These are phyloP conservation scores for Novumbra hubbsi DNA, from an alignment of 2,797 vertebrate genomes.

Conservation along the genomic window DNA sequence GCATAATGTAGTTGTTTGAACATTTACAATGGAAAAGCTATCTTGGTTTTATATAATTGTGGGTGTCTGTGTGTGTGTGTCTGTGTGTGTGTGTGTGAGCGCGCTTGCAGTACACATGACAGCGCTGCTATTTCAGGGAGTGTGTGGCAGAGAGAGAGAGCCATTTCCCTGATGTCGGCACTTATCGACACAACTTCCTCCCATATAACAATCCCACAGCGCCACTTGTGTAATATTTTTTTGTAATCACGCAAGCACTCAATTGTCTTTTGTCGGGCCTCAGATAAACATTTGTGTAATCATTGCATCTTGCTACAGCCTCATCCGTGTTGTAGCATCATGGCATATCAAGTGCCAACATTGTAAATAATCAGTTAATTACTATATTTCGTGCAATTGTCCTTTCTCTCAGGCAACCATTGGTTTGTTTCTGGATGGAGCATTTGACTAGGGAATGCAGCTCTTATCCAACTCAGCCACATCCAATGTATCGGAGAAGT, in stretches of 20 bases:
- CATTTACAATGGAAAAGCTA: constrained; percentile 43
- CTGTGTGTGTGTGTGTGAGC: background rate
- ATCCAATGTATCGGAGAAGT: constrained; percentile 82
- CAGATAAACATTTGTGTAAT: constrained; percentile 42
- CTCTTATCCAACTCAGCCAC: constrained; percentile 64
- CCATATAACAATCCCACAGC: constrained; percentile 31
- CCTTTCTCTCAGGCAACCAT: constrained; percentile 45
- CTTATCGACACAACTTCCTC: constrained; percentile 43
- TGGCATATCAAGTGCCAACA: constrained; percentile 34
- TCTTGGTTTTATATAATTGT: constrained; percentile 19
- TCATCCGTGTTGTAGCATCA: constrained; percentile 36
- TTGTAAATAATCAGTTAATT: constrained; percentile 67
- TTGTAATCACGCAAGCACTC: constrained; percentile 37
- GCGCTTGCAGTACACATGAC: constrained; percentile 31
- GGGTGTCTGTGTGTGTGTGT: background rate
- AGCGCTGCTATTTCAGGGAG: constrained; percentile 19
- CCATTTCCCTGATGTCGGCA: constrained; percentile 49
- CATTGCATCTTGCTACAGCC: constrained; percentile 36
- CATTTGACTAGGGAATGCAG: constrained; percentile 52
- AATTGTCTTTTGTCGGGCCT: constrained; percentile 21
- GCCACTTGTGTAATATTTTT: constrained; percentile 37
- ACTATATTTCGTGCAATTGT: constrained; percentile 62
- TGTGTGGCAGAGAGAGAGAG: constrained; percentile 22
- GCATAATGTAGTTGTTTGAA: constrained; percentile 42
- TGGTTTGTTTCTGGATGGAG: constrained; percentile 50